Base-by-base conservation (phyloP, 2,113 vertebrate genomes). In the Pipa parva region DNA sequence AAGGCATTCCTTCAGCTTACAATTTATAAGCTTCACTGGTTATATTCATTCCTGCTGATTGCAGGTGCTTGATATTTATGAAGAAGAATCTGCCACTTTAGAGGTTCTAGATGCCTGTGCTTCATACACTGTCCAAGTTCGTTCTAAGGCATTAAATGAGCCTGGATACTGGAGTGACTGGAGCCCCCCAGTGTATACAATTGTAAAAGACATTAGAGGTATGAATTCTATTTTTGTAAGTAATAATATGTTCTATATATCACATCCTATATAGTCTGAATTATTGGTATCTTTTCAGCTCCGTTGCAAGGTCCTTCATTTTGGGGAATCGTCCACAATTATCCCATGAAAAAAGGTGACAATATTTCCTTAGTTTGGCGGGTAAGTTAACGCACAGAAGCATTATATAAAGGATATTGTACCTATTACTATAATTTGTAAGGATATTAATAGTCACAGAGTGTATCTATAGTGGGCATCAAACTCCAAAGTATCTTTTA, bases 241-340 rank as follows among this genome's bases (percentile, higher is more conserved):
- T 37, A 45, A 49, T 26, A 4, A n/a, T 51, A 7, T 22, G 17
- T 10, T 21, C 28, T 33, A 20, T 36, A 24, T 59, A 13, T 13
- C 10, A 6, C 73, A 36, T 1, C 15, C 0, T 11, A 18, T 25
- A 2, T 0, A 1, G 5, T 37, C 50, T 33, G 46, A 28, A 2
- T 48, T 45, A 0, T 0, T 7, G 15, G 4, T 49, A 4, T 5
- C 76, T 76, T 65, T 85, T 76, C 76, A 98, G 95, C 85, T 80
- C 96, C 96, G 18, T 72, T 83, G 46, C 84, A 56, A 59, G 95
- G 95, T 18, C 96, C 96, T 1, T 90, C 95, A 45, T 93, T 97
- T 73, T 98, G 96, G 95, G 88, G 93, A 70, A 18, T 84, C 27
- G 20, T 91, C 68, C 67, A 75, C 58, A 87, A 90, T 39, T 84